phyloP scores from a whole-genome alignment of 2,113 vertebrate genomes.

The Oryzias javanicus region DNA sequence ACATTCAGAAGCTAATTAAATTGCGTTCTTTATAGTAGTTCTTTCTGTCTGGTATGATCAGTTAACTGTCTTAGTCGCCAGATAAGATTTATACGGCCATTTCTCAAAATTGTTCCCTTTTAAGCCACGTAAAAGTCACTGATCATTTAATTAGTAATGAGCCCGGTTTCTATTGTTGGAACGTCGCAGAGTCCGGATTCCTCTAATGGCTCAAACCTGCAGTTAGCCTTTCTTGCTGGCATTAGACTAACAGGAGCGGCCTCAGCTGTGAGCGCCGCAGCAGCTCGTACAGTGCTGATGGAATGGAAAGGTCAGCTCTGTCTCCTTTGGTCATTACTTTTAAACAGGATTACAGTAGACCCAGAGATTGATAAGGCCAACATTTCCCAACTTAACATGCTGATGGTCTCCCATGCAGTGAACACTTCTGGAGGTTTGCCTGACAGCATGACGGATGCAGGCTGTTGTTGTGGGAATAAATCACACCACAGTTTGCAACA shows the following conservation, averaged over 20 bases:
- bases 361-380: slow-evolving; percentile 33
- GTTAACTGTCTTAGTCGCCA: slow-evolving; percentile 26
- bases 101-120: slow-evolving; percentile 13
- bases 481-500: slow-evolving; percentile 23
- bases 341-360: slow-evolving; percentile 17
- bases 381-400: slow-evolving; percentile 34
- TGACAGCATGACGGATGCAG: slow-evolving; percentile 53
- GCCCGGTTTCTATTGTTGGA: slow-evolving; percentile 13
- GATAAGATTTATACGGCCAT: slow-evolving; percentile 39
- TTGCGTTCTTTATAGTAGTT: neutral
- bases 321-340: slow-evolving; percentile 36
- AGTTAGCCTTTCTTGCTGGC: slow-evolving; percentile 25
- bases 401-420: slow-evolving; percentile 39
- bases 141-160: slow-evolving; percentile 48
- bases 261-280: slow-evolving; percentile 17
- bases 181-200: slow-evolving; percentile 15
- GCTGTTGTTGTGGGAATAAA: slow-evolving; percentile 45
- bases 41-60: slow-evolving; percentile 1
- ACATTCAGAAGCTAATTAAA: slow-evolving; percentile 17
- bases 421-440: slow-evolving; percentile 40
- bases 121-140: slow-evolving; percentile 6
- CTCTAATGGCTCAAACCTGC: slow-evolving; percentile 13
- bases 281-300: slow-evolving; percentile 44
- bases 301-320: slow-evolving; percentile 63
- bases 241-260: slow-evolving; percentile 21